Conservation (phyloP, 2,797 vertebrate species). For the Phataginus tricuspis region DNA sequence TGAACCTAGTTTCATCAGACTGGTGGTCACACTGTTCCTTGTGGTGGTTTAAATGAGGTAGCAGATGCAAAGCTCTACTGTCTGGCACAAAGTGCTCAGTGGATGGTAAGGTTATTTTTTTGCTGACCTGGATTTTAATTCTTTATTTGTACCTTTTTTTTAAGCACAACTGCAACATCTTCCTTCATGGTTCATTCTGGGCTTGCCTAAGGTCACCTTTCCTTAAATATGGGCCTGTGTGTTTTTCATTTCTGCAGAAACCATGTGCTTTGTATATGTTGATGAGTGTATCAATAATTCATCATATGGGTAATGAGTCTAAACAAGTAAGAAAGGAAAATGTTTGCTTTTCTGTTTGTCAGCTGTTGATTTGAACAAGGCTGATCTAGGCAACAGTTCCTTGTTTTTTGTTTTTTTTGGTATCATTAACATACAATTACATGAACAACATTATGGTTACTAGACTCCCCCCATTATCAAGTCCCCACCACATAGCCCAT, state of each 20-base stretch:
- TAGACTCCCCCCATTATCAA: too few species aligned
- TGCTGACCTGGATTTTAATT: background rate
- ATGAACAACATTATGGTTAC: too few species aligned
- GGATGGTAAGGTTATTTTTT: background rate
- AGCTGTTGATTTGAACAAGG: background rate
- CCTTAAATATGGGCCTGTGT: background rate
- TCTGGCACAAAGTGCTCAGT: background rate
- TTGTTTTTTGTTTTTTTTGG: background rate
- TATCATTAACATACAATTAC: too few species aligned
- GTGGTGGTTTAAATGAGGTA: background rate
- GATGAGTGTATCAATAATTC: background rate
- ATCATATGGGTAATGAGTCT: background rate
- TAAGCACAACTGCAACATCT: background rate
- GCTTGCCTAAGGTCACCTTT: background rate
- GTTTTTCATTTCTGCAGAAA: constrained; percentile 4
- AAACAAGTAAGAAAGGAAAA: background rate
- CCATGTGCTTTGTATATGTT: background rate
- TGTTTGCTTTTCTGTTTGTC: constrained; percentile 11
- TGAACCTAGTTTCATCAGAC: background rate
- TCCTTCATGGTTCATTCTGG: background rate
- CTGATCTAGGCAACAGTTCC: constrained; percentile 21
- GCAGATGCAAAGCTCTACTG: background rate
- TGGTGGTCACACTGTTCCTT: background rate
- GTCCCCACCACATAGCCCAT: too few species aligned
- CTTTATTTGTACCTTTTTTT: background rate